phyloP scores from a whole-genome alignment of 2,797 vertebrate species.

The Danio kyathit region DNA sequence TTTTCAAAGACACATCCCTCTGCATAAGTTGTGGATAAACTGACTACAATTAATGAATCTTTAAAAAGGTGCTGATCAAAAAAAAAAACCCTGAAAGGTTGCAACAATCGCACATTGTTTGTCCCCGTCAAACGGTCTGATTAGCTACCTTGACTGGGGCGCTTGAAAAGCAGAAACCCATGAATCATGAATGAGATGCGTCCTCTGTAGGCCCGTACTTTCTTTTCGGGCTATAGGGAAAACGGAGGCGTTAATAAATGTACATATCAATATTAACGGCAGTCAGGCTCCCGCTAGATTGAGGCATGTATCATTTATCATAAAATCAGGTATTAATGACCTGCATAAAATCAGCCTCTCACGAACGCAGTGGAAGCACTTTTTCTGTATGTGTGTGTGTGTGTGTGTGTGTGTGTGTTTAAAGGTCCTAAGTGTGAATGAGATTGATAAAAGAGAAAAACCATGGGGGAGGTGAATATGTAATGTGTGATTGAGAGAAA shows the following conservation, averaged over 20 bases:
- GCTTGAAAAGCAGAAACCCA: background rate
- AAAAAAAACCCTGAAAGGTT: background rate
- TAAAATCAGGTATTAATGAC: slow-evolving; percentile 52
- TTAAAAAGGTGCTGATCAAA: slow-evolving; percentile 29
- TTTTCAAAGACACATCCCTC: slow-evolving; percentile 12
- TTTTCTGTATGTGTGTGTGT: background rate
- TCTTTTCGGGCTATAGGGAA: slow-evolving; percentile 32
- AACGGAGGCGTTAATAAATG: slow-evolving; percentile 45
- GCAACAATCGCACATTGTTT: slow-evolving; percentile 21
- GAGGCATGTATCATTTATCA: slow-evolving; percentile 54
- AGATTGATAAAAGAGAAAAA: slow-evolving; percentile 25
- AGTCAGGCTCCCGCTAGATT: slow-evolving; percentile 25
- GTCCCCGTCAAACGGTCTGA: slow-evolving; percentile 31
- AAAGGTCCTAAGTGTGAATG: slow-evolving; percentile 16
- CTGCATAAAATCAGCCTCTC: slow-evolving; percentile 28
- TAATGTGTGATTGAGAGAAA: slow-evolving; percentile 17
- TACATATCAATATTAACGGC: slow-evolving; percentile 47
- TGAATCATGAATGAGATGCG: slow-evolving; percentile 45
- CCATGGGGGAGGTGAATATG: slow-evolving; percentile 1
- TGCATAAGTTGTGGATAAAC: slow-evolving; percentile 2
- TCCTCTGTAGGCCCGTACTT: background rate
- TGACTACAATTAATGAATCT: slow-evolving; percentile 40
- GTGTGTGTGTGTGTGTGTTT: slow-evolving; percentile 32
- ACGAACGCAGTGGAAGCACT: background rate
- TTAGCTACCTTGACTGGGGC: slow-evolving; percentile 1